Evolutionary conservation across 2,888 invertebrate genomes (phyloP).

Genomic region (Endotricha flammealis): DNA sequence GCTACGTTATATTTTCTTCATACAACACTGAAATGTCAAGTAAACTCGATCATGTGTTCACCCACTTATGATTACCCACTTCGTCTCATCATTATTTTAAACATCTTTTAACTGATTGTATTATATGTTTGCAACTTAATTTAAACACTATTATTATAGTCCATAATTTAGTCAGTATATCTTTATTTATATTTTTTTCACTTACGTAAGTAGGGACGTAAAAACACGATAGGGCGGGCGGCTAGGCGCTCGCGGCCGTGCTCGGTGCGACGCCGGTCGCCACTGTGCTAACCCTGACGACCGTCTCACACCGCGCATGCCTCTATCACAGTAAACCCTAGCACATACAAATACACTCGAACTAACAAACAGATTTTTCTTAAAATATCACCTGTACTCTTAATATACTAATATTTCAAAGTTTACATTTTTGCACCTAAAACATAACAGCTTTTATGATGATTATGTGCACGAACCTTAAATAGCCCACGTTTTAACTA

Average conservation of each 20-base stretch:
- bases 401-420: slow-evolving; percentile 1
- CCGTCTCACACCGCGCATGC: slow-evolving; percentile 60
- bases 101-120: background rate
- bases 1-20: slow-evolving; percentile 10
- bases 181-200: slow-evolving; percentile 18
- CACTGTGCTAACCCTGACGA: slow-evolving; percentile 43
- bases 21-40: slow-evolving; percentile 36
- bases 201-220: slow-evolving; percentile 63
- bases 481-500: slow-evolving; percentile 47
- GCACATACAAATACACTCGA: slow-evolving; percentile 55
- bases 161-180: slow-evolving; percentile 27
- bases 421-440: slow-evolving; percentile 6
- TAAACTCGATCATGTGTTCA: slow-evolving; percentile 38
- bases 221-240: slow-evolving; percentile 15
- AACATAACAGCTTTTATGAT: slow-evolving; percentile 12
- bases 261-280: slow-evolving; percentile 47
- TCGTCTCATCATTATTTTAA: slow-evolving; percentile 6
- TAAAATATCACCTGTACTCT: slow-evolving; percentile 46
- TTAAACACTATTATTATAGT: slow-evolving; percentile 11
- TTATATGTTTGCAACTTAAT: slow-evolving; percentile 11
- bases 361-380: slow-evolving; percentile 54
- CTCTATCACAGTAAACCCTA: slow-evolving; percentile 55
- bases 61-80: slow-evolving; percentile 39
- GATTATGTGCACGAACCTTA: slow-evolving; percentile 33
- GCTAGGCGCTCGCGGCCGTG: slow-evolving; percentile 35